Base-by-base conservation (phyloP, 2,113 vertebrate species). In the Parotia lawesii region DNA sequence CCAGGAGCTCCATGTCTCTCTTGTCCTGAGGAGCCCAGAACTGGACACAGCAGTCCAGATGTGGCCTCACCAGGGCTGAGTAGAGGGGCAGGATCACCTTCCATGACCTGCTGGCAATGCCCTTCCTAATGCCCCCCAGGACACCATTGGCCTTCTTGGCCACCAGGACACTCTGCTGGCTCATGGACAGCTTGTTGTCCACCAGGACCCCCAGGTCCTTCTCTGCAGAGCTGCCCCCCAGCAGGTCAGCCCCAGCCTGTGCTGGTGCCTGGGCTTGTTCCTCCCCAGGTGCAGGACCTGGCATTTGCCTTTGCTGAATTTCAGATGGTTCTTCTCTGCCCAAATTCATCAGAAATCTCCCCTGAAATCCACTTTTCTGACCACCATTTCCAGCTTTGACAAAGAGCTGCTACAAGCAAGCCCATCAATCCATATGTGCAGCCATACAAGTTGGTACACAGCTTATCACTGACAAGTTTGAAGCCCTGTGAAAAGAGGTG, bases 341-440 rank as follows among this genome's bases (percentile, higher is more conserved):
- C 2, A 47, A 69, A 75, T 28, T 64, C 4, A 40, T 0, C 0
- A 1, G 9, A 40, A 95, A 56, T 1, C 6, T 64, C 38, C 4
- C 19, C 19, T 48, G 35, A 65, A 80, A 77, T 44, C 22, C 15
- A 28, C 25, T 42, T 27, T 50, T 5, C 29, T 60, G 38, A 23
- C 5, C 40, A 85, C 7, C 7, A 9, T 31, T 57, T 60, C 31
- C 47, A 88, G 29, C 44, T 75, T 21, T 64, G 24, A 73, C 40
- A 37, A 74, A 48, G n/a, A 76, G 27, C 35, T 50, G 40, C 17
- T 12, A 65, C 5, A 64, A 6, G 11, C 11, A 72, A 87, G 28
- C 5, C 28, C 33, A 48, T 8, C 37, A 37, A 40, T 3, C 2
- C 1, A 12, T 10, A 48, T 0, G 1, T 20, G 21, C 15, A 72